Conservation (phyloP, 2,888 invertebrate genomes). For the Ennomos quercinarius region DNA sequence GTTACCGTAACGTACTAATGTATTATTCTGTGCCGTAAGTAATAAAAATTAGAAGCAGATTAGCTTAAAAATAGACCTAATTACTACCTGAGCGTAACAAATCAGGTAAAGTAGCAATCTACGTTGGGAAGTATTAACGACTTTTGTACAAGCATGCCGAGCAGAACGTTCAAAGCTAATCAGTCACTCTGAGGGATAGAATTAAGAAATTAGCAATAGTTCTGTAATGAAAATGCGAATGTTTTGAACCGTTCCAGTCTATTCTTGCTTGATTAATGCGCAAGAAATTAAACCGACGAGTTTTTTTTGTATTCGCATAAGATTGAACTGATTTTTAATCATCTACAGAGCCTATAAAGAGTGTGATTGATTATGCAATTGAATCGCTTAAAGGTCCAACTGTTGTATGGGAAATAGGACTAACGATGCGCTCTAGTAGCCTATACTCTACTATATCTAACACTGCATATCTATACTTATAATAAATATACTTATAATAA, state of each 20-base stretch:
- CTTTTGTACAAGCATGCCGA: slow-evolving; percentile 6
- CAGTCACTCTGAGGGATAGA: slow-evolving; percentile 18
- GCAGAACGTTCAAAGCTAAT: slow-evolving; percentile 10
- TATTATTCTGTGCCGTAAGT: too few relatives aligned
- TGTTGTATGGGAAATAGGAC: too few relatives aligned
- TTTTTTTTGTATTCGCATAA: slow-evolving; percentile 10
- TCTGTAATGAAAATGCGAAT: slow-evolving; percentile 23
- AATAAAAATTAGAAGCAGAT: neutral
- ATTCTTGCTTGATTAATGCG: slow-evolving; percentile 28
- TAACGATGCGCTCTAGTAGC: too few relatives aligned
- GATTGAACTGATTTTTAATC: slow-evolving; percentile 20
- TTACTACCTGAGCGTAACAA: slow-evolving; percentile 28
- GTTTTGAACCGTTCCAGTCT: slow-evolving; percentile 21
- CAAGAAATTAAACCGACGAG: slow-evolving; percentile 14
- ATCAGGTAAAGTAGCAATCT: slow-evolving; percentile 33
- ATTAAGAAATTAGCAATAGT: slow-evolving; percentile 29
- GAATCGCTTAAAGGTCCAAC: too few relatives aligned
- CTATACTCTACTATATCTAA: too few relatives aligned
- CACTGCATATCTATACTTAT: too few relatives aligned
- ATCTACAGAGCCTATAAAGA: neutral
- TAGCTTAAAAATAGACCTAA: slow-evolving; percentile 22
- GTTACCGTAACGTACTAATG: too few relatives aligned
- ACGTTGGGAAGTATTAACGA: slow-evolving; percentile 13
- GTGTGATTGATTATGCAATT: too few relatives aligned
- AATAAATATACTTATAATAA: too few relatives aligned